Conservation (phyloP, 2,113 vertebrate species). For the Ellobius talpinus region DNA sequence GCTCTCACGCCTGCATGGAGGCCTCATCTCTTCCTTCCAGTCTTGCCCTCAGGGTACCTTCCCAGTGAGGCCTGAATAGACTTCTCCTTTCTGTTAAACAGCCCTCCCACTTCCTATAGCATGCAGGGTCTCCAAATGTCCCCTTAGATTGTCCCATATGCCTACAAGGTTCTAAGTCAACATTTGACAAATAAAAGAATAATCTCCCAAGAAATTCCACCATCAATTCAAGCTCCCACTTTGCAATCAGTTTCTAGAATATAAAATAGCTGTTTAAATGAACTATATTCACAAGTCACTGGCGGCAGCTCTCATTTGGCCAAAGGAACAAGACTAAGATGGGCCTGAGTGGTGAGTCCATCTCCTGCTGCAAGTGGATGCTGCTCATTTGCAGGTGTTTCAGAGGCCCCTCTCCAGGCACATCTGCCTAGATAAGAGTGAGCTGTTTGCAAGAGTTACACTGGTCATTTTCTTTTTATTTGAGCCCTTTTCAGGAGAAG, state of each 20-base stretch:
- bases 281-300: neutral
- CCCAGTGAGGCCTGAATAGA: neutral
- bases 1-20: neutral
- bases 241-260: conserved; percentile 35
- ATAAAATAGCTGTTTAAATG: neutral
- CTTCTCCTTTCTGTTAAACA: neutral
- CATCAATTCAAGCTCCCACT: neutral
- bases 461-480: neutral
- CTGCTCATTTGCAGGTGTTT: neutral
- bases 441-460: neutral
- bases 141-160: neutral
- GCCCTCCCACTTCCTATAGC: neutral
- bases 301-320: neutral
- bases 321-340: neutral
- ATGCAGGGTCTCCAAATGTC: neutral
- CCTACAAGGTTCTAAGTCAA: neutral
- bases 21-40: neutral
- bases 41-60: neutral
- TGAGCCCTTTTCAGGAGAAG: neutral
- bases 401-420: neutral
- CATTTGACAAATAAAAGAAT: conserved; percentile 8
- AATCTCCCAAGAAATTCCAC: neutral
- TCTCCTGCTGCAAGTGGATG: neutral
- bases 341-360: neutral
- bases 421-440: neutral